Conservation (phyloP, 2,113 vertebrate species). For the Scopus umbretta region DNA sequence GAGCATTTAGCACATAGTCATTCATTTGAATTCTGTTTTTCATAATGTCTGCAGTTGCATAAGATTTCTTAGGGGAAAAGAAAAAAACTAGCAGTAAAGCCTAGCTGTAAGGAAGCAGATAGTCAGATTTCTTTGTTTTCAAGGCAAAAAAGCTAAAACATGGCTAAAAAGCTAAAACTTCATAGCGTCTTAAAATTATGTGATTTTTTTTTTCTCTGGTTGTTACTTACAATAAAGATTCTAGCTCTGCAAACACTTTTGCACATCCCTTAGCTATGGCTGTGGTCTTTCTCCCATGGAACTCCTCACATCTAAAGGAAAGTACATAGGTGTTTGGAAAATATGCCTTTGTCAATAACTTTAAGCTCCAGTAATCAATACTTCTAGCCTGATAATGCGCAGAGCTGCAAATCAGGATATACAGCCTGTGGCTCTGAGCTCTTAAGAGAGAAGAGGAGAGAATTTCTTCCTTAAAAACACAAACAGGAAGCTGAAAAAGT, state of each 20-base stretch:
- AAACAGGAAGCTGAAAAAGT: not conserved
- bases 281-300: not conserved
- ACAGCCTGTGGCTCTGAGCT: not conserved
- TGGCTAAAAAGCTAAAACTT: not conserved
- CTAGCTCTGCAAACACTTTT: not conserved
- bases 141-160: not conserved
- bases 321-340: not conserved
- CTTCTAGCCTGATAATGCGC: not conserved
- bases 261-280: not conserved
- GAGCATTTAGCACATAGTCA: conserved; percentile 46
- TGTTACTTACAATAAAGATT: not conserved
- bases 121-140: not conserved
- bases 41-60: not conserved
- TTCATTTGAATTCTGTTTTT: conserved; percentile 34
- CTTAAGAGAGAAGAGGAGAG: not conserved
- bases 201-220: not conserved
- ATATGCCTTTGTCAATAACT: not conserved
- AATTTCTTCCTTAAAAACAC: not conserved
- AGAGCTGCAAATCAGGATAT: not conserved
- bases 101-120: not conserved
- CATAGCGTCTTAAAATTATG: not conserved
- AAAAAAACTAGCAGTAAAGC: not conserved
- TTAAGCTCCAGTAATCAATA: not conserved
- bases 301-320: not conserved
- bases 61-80: not conserved